Conservation (phyloP, 2,113 vertebrate genomes). For the Prinia subflava region DNA sequence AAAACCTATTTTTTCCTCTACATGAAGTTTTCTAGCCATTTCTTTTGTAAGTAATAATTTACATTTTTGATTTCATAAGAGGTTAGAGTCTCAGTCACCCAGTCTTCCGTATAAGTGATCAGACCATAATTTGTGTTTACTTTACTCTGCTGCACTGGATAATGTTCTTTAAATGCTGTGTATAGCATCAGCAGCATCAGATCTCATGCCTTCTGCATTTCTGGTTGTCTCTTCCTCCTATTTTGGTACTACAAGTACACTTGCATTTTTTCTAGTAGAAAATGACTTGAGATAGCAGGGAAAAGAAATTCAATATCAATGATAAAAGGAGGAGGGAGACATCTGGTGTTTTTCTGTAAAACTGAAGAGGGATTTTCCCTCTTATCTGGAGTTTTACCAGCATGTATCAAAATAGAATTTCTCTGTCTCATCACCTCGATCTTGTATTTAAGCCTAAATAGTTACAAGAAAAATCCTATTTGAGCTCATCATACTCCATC, state of each 20-base stretch:
- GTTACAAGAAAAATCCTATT: not conserved
- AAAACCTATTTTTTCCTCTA: not conserved
- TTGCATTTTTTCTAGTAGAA: not conserved
- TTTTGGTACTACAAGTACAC: not conserved
- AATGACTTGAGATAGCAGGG: not conserved
- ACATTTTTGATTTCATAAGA: not conserved
- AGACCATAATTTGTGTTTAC: not conserved
- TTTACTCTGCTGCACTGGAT: not conserved
- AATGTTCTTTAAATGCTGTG: not conserved
- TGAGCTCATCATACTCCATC: not conserved
- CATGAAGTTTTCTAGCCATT: not conserved
- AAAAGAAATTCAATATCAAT: accelerated
- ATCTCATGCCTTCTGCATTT: not conserved
- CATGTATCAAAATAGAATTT: not conserved
- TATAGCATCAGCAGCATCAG: not conserved
- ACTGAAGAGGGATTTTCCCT: not conserved
- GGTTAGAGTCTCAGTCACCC: not conserved
- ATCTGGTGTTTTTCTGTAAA: conserved; percentile 40
- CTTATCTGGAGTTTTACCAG: not conserved
- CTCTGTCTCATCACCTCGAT: not conserved
- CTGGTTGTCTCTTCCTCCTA: not conserved
- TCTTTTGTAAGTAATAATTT: not conserved
- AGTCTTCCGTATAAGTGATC: not conserved
- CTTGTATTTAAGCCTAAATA: not conserved
- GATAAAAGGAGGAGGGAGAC: conserved; percentile 49